These are phyloP conservation scores for Bubalus kerabau DNA, from an alignment of 2,113 vertebrate species.

Conservation along the genomic window DNA sequence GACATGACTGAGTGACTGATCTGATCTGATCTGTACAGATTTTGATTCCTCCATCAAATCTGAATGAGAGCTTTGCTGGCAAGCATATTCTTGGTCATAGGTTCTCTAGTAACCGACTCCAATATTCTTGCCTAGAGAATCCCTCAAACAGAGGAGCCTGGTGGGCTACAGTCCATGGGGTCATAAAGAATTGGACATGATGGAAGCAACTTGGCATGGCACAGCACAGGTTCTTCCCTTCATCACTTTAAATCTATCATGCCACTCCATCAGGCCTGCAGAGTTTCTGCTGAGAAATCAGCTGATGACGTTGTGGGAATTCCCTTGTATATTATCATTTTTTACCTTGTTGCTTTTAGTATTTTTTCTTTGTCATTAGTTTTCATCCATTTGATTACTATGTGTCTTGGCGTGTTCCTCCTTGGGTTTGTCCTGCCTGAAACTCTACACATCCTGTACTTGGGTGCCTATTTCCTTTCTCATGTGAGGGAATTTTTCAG, in stretches of 20 bases:
- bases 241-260: not conserved
- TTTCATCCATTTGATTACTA: not conserved
- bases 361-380: not conserved
- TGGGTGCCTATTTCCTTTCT: not conserved
- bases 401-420: not conserved
- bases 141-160: not conserved
- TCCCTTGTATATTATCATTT: not conserved
- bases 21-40: not conserved
- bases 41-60: not conserved
- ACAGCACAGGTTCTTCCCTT: not conserved
- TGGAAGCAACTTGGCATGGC: not conserved
- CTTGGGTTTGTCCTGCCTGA: not conserved
- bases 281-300: not conserved
- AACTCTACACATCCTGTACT: not conserved
- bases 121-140: not conserved
- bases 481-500: not conserved
- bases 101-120: not conserved
- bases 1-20: too few relatives aligned
- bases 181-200: not conserved
- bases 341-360: not conserved
- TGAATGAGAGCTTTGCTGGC: not conserved
- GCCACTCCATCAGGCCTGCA: not conserved
- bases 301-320: not conserved
- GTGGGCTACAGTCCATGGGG: not conserved
- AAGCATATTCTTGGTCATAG: not conserved